A percentile compares a stretch with the other conserved stretches of the same genome.
phyloP scores from a whole-genome alignment of 2,113 vertebrate genomes.

The Mesoclemmys tuberculata region DNA sequence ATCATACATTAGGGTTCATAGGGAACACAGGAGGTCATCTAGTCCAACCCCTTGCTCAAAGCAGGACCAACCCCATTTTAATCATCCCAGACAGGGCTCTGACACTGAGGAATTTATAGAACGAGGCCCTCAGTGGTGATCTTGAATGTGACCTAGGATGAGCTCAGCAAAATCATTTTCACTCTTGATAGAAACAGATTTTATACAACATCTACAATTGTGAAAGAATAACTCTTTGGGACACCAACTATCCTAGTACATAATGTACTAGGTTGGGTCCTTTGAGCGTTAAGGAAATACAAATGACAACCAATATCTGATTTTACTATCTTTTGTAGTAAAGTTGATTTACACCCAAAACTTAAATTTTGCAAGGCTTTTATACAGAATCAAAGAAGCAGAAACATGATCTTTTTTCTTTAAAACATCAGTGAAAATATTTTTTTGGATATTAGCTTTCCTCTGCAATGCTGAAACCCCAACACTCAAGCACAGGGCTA shows the following conservation, averaged over 20 bases:
- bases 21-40: no score
- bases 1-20: no score
- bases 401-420: not conserved
- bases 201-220: rapidly evolving
- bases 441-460: not conserved
- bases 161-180: not conserved
- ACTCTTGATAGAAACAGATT: no score
- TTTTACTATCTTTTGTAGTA: not conserved
- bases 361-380: not conserved
- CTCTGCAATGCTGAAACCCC: not conserved
- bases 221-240: not conserved
- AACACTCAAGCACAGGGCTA: not conserved
- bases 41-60: no score
- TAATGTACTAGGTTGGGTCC: not conserved
- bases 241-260: not conserved
- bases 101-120: rapidly evolving
- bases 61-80: no score
- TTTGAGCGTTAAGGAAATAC: not conserved
- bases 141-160: not conserved
- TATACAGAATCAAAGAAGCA: not conserved
- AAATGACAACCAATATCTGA: not conserved
- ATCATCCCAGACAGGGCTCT: no score
- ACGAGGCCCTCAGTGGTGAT: rapidly evolving
- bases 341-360: not conserved
- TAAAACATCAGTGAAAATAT: not conserved